phyloP scores from a whole-genome alignment of 2,113 vertebrate species.

The Peromyscus polionotus region DNA sequence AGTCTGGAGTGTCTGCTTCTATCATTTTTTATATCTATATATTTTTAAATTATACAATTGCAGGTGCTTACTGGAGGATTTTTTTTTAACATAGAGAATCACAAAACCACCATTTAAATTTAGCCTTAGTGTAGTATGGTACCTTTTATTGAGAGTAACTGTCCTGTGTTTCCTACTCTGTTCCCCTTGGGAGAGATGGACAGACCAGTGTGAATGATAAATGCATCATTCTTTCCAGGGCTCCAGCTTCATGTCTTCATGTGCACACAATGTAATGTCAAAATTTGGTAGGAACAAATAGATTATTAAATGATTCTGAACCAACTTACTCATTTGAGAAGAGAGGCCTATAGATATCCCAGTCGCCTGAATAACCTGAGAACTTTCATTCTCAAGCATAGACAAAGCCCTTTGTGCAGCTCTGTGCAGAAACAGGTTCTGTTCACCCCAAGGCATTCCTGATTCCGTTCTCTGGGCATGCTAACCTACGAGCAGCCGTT shows the following conservation, averaged over 20 bases:
- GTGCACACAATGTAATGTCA: background rate
- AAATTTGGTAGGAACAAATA: background rate
- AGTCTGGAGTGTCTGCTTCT: background rate
- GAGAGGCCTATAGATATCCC: background rate
- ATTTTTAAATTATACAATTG: constrained; percentile 2
- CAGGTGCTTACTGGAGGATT: background rate
- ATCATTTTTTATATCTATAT: background rate
- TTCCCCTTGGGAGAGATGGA: too few species aligned
- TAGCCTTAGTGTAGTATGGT: background rate
- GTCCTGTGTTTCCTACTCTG: background rate
- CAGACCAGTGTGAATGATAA: background rate
- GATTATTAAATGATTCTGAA: background rate
- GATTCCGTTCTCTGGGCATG: background rate
- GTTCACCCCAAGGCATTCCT: background rate
- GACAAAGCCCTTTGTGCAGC: background rate
- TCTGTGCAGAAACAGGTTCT: background rate
- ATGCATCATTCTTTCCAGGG: background rate
- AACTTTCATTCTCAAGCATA: background rate
- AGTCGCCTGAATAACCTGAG: background rate
- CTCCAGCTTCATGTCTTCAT: background rate
- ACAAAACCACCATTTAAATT: background rate
- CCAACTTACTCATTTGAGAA: background rate
- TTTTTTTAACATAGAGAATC: background rate
- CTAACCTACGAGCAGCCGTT: background rate
- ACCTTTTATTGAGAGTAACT: background rate